Evolutionary conservation across 2,888 invertebrate species (phyloP).

Genomic region (Rotaria sp.): DNA sequence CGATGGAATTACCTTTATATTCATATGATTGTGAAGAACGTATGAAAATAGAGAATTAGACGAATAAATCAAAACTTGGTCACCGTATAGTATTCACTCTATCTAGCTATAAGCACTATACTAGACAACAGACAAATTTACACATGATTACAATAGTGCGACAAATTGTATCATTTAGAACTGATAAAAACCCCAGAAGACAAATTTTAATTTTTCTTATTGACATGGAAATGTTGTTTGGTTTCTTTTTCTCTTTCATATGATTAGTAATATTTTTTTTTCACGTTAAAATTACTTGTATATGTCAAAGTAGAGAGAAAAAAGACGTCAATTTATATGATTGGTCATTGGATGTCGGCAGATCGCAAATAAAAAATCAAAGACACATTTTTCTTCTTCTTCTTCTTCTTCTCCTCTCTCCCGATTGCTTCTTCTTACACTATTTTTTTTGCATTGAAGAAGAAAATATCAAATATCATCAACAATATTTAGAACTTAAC

Average conservation of each 20-base stretch:
- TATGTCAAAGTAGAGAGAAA: neutral
- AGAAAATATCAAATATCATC: neutral
- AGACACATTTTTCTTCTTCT: constrained; percentile 3
- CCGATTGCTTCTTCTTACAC: neutral
- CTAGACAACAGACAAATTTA: neutral
- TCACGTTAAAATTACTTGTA: neutral
- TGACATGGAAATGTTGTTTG: neutral
- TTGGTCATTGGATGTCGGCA: neutral
- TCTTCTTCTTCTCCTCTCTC: neutral
- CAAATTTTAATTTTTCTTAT: neutral
- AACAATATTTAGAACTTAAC: neutral
- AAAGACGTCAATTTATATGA: neutral
- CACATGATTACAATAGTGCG: too few species aligned
- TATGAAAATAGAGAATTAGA: neutral
- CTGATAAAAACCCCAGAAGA: too few species aligned
- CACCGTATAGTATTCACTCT: neutral
- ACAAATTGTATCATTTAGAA: too few species aligned
- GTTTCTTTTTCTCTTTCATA: neutral
- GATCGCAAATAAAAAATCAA: constrained; percentile 11
- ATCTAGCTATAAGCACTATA: neutral
- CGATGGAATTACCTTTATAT: neutral
- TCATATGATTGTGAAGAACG: neutral
- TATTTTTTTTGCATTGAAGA: neutral
- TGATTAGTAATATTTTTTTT: neutral
- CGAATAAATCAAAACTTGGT: neutral